Percentiles rank a stretch among this genome's conserved stretches.
These are phyloP conservation scores for Drepana arcuata DNA, from an alignment of 1,140 invertebrate species.

Conservation along the genomic window DNA sequence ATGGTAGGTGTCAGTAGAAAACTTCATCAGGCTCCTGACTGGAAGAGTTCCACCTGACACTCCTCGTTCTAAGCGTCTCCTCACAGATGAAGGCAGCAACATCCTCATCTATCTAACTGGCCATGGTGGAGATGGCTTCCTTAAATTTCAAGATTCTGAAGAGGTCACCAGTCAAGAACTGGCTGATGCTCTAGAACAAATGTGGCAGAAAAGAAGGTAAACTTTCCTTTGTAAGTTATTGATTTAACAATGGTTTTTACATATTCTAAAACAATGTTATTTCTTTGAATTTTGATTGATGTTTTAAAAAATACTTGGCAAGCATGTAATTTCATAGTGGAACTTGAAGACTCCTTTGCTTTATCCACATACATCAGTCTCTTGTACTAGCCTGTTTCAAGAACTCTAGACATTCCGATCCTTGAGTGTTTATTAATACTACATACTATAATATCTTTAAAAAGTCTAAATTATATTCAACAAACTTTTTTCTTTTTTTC, in stretches of 20 bases:
- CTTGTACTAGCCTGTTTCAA: no score
- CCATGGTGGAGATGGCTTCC: constrained; percentile 98
- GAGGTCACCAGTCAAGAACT: constrained; percentile 99
- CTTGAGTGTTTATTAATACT: no score
- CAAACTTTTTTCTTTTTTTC: constrained; percentile 28
- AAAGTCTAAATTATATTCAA: no score
- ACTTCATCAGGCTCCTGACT: constrained; percentile 96
- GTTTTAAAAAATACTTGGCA: no score
- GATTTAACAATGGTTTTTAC: no score
- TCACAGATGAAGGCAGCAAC: constrained; percentile 98
- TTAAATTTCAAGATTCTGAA: constrained; percentile 99
- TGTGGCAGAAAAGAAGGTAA: constrained; percentile 97
- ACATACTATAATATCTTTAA: not conserved
- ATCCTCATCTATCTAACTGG: constrained; percentile 97
- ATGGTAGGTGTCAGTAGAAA: constrained; percentile 94
- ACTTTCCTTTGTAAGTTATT: no score
- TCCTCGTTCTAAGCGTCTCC: constrained; percentile 93
- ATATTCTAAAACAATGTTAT: no score
- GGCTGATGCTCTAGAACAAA: constrained; percentile 98
- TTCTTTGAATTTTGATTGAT: no score
- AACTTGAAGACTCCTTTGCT: no score
- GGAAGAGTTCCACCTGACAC: constrained; percentile 92
- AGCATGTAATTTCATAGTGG: no score
- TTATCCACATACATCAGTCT: no score
- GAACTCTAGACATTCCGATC: no score